Base-by-base conservation (phyloP, 2,797 vertebrate species). In the Rhadinocentrus ornatus region DNA sequence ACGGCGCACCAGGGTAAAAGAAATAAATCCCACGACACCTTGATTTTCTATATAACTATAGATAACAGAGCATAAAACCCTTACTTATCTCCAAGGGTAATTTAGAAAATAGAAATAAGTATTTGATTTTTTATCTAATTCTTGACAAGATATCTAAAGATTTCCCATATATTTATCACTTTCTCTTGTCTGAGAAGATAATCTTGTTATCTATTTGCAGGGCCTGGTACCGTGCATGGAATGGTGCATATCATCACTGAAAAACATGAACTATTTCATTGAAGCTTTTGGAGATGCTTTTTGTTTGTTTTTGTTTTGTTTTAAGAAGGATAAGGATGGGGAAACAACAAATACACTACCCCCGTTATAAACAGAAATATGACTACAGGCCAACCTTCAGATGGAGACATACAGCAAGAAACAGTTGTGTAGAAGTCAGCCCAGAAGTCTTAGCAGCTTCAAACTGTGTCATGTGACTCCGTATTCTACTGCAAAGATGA, bases 221-320 rank as follows among this genome's bases (percentile, higher is more conserved):
- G 84, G 90, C 96, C 18, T 98, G 97, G 97, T 97, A 97, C 87
- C 95, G 97, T 22, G 27, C 90, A 77, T 98, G 97, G 97, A 98
- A 96, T 71, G 86, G 96, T 20, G 89, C 95, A 26, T 98, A 97
- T 91, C 96, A 97, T 82, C 97, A 97, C 91, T 98, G 93, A 97
- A 18, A 64, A 63, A 66, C 71, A 50, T 1, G 20, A 73, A 86
- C 83, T 84, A 48, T 66, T 58, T 57, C 60, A 63, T 18, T 54
- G 32, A 83, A 77, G 69, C 31, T 69, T 73, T 61, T 83, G 53
- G 64, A 68, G 75, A 62, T 66, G n/a, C n/a, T 53, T 13, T 37
- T 39, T 31, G 31, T 31, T 31, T n/a, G 12, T 39, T 37, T 37
- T 37, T 37, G 11, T 3, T 53, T 75, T n/a, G 71, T 26, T 70